phyloP scores from a whole-genome alignment of 2,113 vertebrate genomes.

The Pheucticus melanocephalus region DNA sequence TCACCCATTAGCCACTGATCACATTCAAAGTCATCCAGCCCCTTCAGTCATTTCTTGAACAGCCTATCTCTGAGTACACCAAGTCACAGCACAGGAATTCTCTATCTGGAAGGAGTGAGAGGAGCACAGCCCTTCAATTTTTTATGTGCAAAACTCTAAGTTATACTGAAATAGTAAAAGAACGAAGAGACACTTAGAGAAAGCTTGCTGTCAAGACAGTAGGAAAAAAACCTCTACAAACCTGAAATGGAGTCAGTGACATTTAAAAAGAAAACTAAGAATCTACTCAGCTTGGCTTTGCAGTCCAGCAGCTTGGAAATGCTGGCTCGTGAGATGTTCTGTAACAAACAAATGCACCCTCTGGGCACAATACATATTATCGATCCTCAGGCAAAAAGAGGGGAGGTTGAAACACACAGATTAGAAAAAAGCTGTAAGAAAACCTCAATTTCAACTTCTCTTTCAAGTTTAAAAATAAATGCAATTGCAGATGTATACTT shows the following conservation, averaged over 20 bases:
- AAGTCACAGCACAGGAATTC: background rate
- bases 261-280: constrained; percentile 65
- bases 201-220: background rate
- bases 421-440: constrained; percentile 33
- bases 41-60: background rate
- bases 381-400: constrained; percentile 56
- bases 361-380: constrained; percentile 22
- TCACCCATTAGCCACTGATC: background rate
- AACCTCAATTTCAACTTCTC: constrained; percentile 1
- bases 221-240: background rate
- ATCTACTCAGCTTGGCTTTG: constrained; percentile 44
- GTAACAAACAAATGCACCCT: constrained; percentile 61
- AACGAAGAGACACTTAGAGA: constrained; percentile 23
- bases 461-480: constrained; percentile 36
- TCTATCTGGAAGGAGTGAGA: background rate
- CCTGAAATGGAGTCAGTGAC: constrained; percentile 61
- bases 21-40: background rate
- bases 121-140: background rate
- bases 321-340: constrained; percentile 50
- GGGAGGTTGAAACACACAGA: constrained; percentile 60
- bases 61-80: background rate
- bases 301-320: constrained; percentile 55
- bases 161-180: background rate
- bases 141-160: background rate
- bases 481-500: background rate